Conservation (phyloP, 1,140 invertebrate genomes). For the Trypoxylus dichotomus region DNA sequence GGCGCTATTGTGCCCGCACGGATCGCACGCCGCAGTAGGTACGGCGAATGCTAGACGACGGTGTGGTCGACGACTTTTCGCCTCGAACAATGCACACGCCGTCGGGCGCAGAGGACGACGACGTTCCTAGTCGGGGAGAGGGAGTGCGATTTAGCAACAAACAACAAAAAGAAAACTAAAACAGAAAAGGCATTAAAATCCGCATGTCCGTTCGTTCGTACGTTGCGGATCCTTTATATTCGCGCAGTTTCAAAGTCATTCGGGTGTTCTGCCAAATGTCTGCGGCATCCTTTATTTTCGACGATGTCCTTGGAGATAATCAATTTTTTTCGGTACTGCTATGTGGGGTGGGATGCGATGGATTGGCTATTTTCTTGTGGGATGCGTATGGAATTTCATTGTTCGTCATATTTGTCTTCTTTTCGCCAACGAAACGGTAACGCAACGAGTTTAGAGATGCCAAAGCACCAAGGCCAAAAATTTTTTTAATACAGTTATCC, state of each 20-base stretch:
- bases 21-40: background rate
- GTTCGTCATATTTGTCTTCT: background rate
- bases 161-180: background rate
- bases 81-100: background rate
- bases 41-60: slow-evolving; percentile 3
- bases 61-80: background rate
- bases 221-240: background rate
- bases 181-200: background rate
- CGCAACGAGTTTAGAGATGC: too few relatives aligned
- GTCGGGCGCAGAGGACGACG: background rate
- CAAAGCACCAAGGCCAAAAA: too few relatives aligned
- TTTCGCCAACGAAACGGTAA: too few relatives aligned
- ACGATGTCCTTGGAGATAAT: background rate
- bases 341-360: background rate
- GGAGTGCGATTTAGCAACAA: background rate
- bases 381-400: slow-evolving; percentile 19
- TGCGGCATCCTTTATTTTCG: background rate
- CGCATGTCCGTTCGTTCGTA: background rate
- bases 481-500: too few relatives aligned
- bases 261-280: background rate
- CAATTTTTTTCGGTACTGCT: slow-evolving; percentile 2
- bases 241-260: background rate
- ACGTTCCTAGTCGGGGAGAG: background rate
- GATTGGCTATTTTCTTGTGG: background rate
- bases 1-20: too few relatives aligned